Conservation (phyloP, 1,140 invertebrate species). For the Argopecten irradians region DNA sequence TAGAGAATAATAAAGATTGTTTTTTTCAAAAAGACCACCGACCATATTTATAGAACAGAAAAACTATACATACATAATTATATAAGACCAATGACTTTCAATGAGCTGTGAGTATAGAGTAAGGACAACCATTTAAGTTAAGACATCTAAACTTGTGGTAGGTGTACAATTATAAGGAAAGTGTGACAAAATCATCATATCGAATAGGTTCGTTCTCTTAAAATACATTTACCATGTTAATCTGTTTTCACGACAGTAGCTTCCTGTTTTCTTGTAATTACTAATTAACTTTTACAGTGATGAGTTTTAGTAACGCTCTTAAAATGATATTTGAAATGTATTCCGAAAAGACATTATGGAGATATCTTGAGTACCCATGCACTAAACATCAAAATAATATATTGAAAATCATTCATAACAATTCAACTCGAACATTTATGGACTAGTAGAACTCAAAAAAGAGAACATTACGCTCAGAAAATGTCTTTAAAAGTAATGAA, state of each 20-base stretch:
- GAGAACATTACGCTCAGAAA: neutral
- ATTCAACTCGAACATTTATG: neutral
- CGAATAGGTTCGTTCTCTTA: too few relatives aligned
- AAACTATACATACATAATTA: too few relatives aligned
- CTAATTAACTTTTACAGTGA: neutral
- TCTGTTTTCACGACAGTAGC: neutral
- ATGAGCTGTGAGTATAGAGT: too few relatives aligned
- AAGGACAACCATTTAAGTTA: too few relatives aligned
- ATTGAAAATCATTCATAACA: neutral
- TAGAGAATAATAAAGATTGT: too few relatives aligned
- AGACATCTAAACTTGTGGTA: too few relatives aligned
- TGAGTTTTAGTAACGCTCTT: neutral
- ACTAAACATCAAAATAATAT: neutral
- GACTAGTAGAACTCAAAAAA: neutral
- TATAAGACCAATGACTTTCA: too few relatives aligned
- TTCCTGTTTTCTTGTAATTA: neutral
- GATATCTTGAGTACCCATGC: neutral
- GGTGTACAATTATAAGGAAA: too few relatives aligned
- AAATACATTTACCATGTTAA: neutral
- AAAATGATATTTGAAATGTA: neutral
- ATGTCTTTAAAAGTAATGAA: constrained; percentile 9
- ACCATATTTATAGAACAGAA: too few relatives aligned
- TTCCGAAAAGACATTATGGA: neutral
- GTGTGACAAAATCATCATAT: too few relatives aligned
- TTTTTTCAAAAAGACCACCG: too few relatives aligned